Evolutionary conservation across 1,140 invertebrate species (phyloP).

Genomic region (Micrasema minimum): DNA sequence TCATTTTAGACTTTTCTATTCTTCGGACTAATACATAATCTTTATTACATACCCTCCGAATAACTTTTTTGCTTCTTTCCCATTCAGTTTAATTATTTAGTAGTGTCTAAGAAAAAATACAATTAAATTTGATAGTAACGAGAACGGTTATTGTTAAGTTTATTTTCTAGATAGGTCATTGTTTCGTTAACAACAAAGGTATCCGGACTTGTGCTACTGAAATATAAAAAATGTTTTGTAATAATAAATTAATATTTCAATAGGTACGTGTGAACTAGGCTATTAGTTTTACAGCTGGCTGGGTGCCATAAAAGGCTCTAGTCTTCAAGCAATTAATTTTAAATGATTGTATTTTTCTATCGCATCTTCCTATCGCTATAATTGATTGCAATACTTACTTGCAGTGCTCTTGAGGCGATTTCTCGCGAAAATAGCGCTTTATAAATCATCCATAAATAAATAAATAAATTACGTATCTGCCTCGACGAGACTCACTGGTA

Average conservation of each 20-base stretch:
- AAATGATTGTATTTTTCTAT: not conserved
- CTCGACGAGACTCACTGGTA: too few relatives aligned
- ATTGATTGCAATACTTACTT: not conserved
- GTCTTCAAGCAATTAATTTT: too few relatives aligned
- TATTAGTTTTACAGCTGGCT: slow-evolving; percentile 30
- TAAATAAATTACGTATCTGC: not conserved
- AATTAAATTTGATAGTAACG: not conserved
- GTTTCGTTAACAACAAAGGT: not conserved
- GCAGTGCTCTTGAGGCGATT: not conserved
- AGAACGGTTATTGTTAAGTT: not conserved
- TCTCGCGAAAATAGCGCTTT: not conserved
- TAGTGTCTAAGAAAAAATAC: not conserved
- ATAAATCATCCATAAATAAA: too few relatives aligned
- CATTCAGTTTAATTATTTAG: not conserved
- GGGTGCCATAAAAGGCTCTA: too few relatives aligned
- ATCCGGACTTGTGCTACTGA: not conserved
- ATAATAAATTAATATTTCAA: slow-evolving; percentile 18
- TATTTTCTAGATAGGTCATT: not conserved
- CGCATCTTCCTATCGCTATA: not conserved
- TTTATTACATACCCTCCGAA: too few relatives aligned
- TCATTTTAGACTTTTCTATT: too few relatives aligned
- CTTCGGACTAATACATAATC: too few relatives aligned
- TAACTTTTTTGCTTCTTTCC: not conserved
- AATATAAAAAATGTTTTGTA: slow-evolving; percentile 4
- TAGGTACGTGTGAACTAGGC: slow-evolving; percentile 9